Evolutionary conservation across 2,797 vertebrate species (phyloP), one percentile per base, ranked within the genome.

Genomic region (Varecia variegata): DNA sequence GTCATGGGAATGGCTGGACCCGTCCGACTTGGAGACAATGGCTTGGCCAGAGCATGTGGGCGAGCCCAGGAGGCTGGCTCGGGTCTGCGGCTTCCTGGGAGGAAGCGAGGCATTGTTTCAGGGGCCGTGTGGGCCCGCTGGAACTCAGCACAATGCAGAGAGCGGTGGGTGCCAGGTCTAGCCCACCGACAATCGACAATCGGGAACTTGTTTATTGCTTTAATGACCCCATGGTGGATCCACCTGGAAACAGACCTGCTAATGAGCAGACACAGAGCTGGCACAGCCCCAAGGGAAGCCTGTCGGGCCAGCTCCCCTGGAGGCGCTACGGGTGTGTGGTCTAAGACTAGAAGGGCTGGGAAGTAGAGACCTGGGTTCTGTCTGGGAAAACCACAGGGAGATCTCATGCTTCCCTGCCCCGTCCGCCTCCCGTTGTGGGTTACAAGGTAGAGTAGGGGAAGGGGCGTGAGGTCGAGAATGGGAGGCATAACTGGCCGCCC

Each of bases 101-200:
- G 98, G 98, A 98, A 98, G 97, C 67, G 1, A 96, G 58, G 97
- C 98, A 98, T 98, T 99, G 98, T 98, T 97, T 93, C 89, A 54
- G 83, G 2, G 97, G 96, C 93, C 95, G 98, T 93, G 97, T 97
- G 97, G 96, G 97, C 83, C 83, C 0, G 86, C 94, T 97, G 97
- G 97, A 97, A 90, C 76, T 76, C 80, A 4, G 93, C 93, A 97
- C 96, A 97, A 97, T 97, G 95, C 71, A 52, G 71, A 83, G 87
- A 92, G 81, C 30, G 0, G 50, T 87, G 82, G 90, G 97, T 97
- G 96, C 97, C 97, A 76, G 88, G 94, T 86, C 17, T 47, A 87
- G 96, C 93, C 96, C 62, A 65, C 77, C 62, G 21, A 65, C 11
- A 9, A 38, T 95, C 21, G 85, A 65, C 11, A 9, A 43, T 95